A percentile compares a stretch with the other conserved stretches of the same genome.
phyloP scores from a whole-genome alignment of 2,113 vertebrate genomes.

The Aegithalos caudatus region DNA sequence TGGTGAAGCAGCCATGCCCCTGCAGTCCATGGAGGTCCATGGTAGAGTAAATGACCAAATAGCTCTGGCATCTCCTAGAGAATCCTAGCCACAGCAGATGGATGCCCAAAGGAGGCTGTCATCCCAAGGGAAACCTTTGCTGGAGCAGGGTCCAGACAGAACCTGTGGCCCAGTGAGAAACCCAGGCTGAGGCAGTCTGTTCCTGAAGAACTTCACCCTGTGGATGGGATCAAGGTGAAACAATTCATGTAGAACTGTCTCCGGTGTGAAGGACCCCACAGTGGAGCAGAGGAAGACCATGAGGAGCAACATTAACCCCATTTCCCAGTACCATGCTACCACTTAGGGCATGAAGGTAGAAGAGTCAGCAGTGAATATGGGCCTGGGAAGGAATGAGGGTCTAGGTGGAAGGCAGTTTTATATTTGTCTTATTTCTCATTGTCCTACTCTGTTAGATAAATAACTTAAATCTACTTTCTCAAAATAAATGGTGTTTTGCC shows the following conservation, averaged over 20 bases:
- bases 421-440: neutral
- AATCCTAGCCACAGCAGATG: neutral
- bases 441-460: neutral
- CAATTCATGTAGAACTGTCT: neutral
- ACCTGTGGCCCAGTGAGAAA: accelerated
- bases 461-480: neutral
- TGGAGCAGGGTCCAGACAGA: neutral
- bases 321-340: neutral
- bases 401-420: neutral
- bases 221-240: accelerated
- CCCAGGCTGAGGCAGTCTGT: neutral
- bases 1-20: neutral
- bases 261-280: accelerated
- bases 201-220: neutral
- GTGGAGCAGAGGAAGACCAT: neutral
- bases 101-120: neutral
- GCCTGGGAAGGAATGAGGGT: accelerated
- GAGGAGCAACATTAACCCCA: neutral
- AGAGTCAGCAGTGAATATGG: neutral
- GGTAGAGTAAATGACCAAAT: neutral
- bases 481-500: neutral
- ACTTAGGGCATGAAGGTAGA: neutral
- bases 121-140: accelerated
- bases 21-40: accelerated
- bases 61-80: neutral